Percentiles rank a stretch among this genome's conserved stretches.
phyloP scores from a whole-genome alignment of 2,113 vertebrate genomes.

The Eonycteris spelaea region DNA sequence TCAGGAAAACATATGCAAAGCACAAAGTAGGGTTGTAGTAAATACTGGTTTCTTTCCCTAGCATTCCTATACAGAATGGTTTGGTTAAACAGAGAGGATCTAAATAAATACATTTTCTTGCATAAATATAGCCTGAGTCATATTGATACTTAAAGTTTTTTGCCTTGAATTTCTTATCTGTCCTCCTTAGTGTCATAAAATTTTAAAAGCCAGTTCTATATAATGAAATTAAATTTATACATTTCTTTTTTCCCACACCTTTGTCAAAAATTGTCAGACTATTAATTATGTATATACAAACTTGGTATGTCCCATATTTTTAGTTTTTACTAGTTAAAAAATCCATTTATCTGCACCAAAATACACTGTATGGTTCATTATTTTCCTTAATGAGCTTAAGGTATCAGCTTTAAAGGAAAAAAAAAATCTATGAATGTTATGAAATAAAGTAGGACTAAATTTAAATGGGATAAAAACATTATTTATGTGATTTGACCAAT shows the following conservation, averaged over 20 bases:
- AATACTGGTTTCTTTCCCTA: not conserved
- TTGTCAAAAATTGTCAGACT: not conserved
- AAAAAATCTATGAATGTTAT: not conserved
- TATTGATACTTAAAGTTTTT: not conserved
- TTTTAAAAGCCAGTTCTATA: not conserved
- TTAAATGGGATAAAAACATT: not conserved
- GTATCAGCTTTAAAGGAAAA: not conserved
- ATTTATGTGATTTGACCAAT: not conserved
- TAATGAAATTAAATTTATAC: not conserved
- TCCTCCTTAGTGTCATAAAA: not conserved
- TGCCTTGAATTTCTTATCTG: not conserved
- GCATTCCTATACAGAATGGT: not conserved
- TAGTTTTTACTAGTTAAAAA: conserved; percentile 23
- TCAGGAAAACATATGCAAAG: conserved; percentile 18
- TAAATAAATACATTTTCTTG: not conserved
- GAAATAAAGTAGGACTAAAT: conserved; percentile 9
- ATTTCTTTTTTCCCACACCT: not conserved
- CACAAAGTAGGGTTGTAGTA: not conserved
- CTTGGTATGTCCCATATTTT: not conserved
- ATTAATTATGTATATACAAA: not conserved
- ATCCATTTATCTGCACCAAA: not conserved
- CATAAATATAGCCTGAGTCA: not conserved
- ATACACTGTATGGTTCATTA: not conserved
- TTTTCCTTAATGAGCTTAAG: conserved; percentile 11
- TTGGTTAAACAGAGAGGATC: not conserved